Percentiles rank a stretch among this genome's conserved stretches.
Conservation (phyloP, 2,113 vertebrate genomes). For the Oxyura jamaicensis region DNA sequence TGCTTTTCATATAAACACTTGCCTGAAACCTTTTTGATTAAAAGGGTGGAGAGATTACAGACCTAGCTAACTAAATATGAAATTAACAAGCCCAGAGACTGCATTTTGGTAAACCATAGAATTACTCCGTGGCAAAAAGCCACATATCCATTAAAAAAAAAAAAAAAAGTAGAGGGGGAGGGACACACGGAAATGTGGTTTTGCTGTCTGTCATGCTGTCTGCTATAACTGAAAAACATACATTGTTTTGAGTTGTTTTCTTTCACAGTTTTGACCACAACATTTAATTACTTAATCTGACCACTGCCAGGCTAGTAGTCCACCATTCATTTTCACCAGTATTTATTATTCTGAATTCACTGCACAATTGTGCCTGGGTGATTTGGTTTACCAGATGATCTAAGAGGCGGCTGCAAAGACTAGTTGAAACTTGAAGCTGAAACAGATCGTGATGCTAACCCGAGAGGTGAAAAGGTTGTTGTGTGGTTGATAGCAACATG, state of each 20-base stretch:
- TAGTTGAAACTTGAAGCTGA: background rate
- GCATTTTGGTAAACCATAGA: slow-evolving; percentile 75
- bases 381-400: background rate
- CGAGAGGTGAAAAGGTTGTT: background rate
- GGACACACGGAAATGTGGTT: slow-evolving; percentile 62
- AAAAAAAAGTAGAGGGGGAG: background rate
- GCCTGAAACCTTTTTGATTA: slow-evolving; percentile 36
- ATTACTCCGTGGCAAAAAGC: slow-evolving; percentile 71
- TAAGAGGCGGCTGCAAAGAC: background rate
- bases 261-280: slow-evolving; percentile 48
- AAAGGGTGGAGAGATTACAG: slow-evolving; percentile 13
- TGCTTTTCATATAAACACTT: slow-evolving; percentile 33
- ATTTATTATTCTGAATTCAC: background rate
- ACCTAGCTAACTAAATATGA: slow-evolving; percentile 56
- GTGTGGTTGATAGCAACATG: background rate
- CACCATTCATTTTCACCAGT: background rate
- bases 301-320: background rate
- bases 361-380: background rate
- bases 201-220: slow-evolving; percentile 65
- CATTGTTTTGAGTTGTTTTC: slow-evolving; percentile 27
- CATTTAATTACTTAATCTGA: slow-evolving; percentile 37
- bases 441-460: background rate
- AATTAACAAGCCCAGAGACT: slow-evolving; percentile 67
- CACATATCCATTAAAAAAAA: slow-evolving; percentile 53
- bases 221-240: slow-evolving; percentile 56